Evolutionary conservation across 2,888 invertebrate genomes (phyloP), one percentile per base, ranked within the genome.

Genomic region (Apamea crenata): DNA sequence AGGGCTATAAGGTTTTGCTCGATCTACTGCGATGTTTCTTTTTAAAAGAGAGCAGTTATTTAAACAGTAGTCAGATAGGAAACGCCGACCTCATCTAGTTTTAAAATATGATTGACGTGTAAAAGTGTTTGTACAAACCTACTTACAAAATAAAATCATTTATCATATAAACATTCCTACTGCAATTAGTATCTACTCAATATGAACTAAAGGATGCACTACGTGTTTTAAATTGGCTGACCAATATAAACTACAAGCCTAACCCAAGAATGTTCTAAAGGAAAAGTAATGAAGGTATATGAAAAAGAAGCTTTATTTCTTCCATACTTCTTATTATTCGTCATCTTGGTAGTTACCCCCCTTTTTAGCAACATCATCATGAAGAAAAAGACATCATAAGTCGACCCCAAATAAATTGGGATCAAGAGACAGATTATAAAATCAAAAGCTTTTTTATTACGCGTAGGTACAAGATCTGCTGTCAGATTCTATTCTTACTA

Each of bases 251-350:
- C 12, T 77, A 25, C 14, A 65, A 44, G 16, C 21, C 44, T n/a
- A 63, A 63, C 8, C 1, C 32, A 16, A 63, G 25, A 80, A 61
- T 61, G 0, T 53, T 32, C 7, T 44, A 40, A 44, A 32, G 16
- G 25, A 40, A 74, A 74, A 40, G 53, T 32, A 74, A 25, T 36
- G 32, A 61, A 77, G 50, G 67, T 70, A 16, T 53, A 53, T 14
- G 25, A 29, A 47, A 47, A 47, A 14, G 0, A 69, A 47, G 7
- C 5, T 2, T 47, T 47, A 5, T 68, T 47, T 21, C 44, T 29
- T 44, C 18, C n/a, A 40, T 29, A 68, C 12, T 44, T 44, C 32
- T 69, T 50, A 47, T 50, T 69, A 47, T 2, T 50, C 29, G 0
- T 32, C 21, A 47, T 32, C 2, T 21, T 47, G 14, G 69, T 69